Conservation (phyloP, 2,113 vertebrate genomes). For the Heptranchias perlo region DNA sequence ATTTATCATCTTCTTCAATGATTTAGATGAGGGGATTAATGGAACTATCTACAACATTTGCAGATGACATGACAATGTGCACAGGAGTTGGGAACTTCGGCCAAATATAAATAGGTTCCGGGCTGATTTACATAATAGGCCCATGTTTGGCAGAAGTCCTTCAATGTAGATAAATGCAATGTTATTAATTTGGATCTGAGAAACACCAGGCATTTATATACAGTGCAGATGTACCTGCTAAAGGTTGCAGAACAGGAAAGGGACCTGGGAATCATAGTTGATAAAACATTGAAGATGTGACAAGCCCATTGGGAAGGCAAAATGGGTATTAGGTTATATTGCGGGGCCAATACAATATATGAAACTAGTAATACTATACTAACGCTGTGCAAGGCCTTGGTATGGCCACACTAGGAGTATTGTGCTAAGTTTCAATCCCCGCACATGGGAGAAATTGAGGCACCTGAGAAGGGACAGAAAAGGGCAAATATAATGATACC, state of each 20-base stretch:
- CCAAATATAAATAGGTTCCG: neutral
- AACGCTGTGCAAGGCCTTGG: neutral
- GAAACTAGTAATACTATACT: neutral
- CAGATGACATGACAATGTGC: neutral
- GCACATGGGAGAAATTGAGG: neutral
- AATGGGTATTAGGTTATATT: neutral
- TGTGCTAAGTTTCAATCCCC: too few relatives aligned
- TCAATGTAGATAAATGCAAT: neutral
- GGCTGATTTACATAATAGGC: neutral
- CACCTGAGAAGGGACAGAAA: neutral
- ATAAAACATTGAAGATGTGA: too few relatives aligned
- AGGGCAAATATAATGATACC: neutral
- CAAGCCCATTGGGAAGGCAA: too few relatives aligned
- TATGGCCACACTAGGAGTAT: too few relatives aligned
- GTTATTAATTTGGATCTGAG: too few relatives aligned
- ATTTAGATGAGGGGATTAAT: neutral
- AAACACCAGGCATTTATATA: too few relatives aligned
- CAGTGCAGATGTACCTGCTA: too few relatives aligned
- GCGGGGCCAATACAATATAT: neutral
- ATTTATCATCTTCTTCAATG: neutral
- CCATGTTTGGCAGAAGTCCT: neutral
- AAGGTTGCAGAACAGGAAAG: too few relatives aligned
- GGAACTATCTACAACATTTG: neutral
- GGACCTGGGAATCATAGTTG: too few relatives aligned
- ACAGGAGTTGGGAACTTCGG: neutral